Base-by-base conservation (phyloP, 2,888 invertebrate species). In the Meganola albula region DNA sequence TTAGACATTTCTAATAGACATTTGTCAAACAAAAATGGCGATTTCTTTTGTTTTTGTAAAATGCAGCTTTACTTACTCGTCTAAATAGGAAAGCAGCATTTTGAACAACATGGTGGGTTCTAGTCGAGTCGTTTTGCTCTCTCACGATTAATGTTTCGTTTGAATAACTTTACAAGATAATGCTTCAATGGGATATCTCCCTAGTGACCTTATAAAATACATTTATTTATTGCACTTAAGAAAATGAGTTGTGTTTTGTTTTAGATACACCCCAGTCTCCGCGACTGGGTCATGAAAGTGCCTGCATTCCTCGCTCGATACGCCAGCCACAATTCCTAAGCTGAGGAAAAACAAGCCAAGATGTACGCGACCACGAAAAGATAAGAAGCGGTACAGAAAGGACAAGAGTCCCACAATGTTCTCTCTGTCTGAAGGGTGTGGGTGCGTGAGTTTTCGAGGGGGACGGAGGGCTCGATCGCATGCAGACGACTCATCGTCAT, bases 331-430 rank as follows among this genome's bases (percentile, higher is more conserved):
- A 55, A 85, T 85, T 84, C 83, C 82, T 40, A 83, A 83, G 48
- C 64, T 73, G 25, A 70, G 79, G 9, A 74, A 76, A 37, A 80
- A 70, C 45, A 55, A 63, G 41, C 73, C 79, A 68, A 67, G 79
- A 85, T 85, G 85, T 72, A 69, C 70, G 48, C 74, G 79, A 63
- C 78, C 78, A 73, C 80, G 71, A 73, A 85, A 68, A 85, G 84
- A 85, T 84, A 84, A 78, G 45, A 80, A 74, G 38, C 73, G 68
- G 44, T 75, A 72, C 44, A 70, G 59, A 49, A 75, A 79, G 71
- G 78, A 80, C 73, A 79, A 74, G 40, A 78, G 80, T 71, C 73
- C 80, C 60, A 78, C 71, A 10, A 85, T 85, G 86, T 85, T 87
- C 37, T 85, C 87, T 16, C 53, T 86, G 42, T 64, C 85, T 42